These are phyloP conservation scores for Lates calcarifer DNA, from an alignment of 2,113 vertebrate species.

Conservation along the genomic window DNA sequence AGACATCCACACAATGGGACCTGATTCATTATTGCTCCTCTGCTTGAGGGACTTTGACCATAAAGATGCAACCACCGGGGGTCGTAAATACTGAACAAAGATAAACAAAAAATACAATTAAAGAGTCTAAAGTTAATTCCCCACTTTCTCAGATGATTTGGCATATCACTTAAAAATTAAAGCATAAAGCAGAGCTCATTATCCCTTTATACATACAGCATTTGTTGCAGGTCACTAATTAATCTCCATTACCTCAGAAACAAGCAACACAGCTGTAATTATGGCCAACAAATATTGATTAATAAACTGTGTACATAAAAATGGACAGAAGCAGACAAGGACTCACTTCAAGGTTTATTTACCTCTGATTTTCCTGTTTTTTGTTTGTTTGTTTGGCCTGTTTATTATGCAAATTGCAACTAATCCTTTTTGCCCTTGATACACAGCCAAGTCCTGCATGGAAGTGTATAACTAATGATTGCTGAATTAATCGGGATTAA, in stretches of 20 bases:
- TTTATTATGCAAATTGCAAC: slow-evolving; percentile 80
- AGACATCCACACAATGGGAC: slow-evolving; percentile 46
- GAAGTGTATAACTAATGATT: slow-evolving; percentile 54
- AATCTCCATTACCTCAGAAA: slow-evolving; percentile 90
- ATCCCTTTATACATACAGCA: slow-evolving; percentile 87
- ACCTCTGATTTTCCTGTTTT: slow-evolving; percentile 50
- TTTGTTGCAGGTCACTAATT: slow-evolving; percentile 94
- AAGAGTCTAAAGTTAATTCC: slow-evolving; percentile 77
- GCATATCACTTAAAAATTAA: slow-evolving; percentile 93
- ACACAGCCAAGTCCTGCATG: slow-evolving; percentile 51
- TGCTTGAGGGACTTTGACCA: slow-evolving; percentile 53
- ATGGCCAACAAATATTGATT: slow-evolving; percentile 94
- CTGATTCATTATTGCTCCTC: slow-evolving; percentile 57
- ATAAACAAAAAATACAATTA: slow-evolving; percentile 73
- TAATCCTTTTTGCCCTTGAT: slow-evolving; percentile 80
- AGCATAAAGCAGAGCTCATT: slow-evolving; percentile 90
- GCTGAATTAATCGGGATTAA: slow-evolving; percentile 66
- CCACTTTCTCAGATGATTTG: slow-evolving; percentile 87
- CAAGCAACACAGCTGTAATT: slow-evolving; percentile 92
- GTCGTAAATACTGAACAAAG: slow-evolving; percentile 60
- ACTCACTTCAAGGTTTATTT: slow-evolving; percentile 83
- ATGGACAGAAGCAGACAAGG: slow-evolving; percentile 82
- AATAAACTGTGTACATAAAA: slow-evolving; percentile 90
- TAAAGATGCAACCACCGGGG: slow-evolving; percentile 59
- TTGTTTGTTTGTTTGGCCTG: slow-evolving; percentile 70